Evolutionary conservation across 1,140 invertebrate species (phyloP).

Genomic region (Temnothorax curvispinosus): DNA sequence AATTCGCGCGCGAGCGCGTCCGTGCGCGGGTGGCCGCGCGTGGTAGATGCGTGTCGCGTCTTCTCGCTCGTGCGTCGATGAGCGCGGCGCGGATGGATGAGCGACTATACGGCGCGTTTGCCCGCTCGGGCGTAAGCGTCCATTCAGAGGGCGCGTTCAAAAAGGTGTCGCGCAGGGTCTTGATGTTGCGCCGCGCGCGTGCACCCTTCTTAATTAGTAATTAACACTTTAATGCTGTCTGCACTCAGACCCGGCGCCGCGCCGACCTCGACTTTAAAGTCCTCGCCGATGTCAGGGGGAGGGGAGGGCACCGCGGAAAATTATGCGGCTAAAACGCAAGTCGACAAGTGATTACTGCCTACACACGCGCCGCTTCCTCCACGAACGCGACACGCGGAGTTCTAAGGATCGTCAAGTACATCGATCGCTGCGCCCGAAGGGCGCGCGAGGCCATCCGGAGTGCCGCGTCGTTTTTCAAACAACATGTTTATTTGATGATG

Average conservation of each 20-base stretch:
- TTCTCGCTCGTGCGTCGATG: slow-evolving; percentile 61
- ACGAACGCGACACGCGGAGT: slow-evolving; percentile 42
- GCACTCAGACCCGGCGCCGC: slow-evolving; percentile 74
- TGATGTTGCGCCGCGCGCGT: slow-evolving; percentile 74
- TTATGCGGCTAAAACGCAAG: slow-evolving; percentile 79
- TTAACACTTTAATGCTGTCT: slow-evolving; percentile 85
- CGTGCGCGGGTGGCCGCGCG: slow-evolving; percentile 65
- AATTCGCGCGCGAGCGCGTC: slow-evolving; percentile 53
- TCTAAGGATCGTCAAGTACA: slow-evolving; percentile 44
- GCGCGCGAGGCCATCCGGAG: neutral
- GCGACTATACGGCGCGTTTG: slow-evolving; percentile 79
- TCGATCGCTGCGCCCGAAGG: slow-evolving; percentile 51
- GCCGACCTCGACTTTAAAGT: slow-evolving; percentile 10
- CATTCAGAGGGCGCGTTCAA: slow-evolving; percentile 84
- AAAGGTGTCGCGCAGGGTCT: slow-evolving; percentile 81
- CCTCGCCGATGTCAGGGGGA: neutral
- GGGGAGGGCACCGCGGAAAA: slow-evolving; percentile 66
- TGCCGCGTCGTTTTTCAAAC: neutral
- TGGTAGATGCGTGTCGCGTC: slow-evolving; percentile 61
- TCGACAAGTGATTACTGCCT: slow-evolving; percentile 77
- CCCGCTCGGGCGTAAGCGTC: slow-evolving; percentile 81
- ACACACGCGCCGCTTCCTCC: slow-evolving; percentile 34
- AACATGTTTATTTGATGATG: neutral
- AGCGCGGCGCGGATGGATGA: slow-evolving; percentile 73
- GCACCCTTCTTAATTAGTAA: slow-evolving; percentile 86